Percentiles rank a stretch among this genome's conserved stretches.
These are phyloP conservation scores for Oscheius myriophilus DNA, from an alignment of 2,888 invertebrate species.

Conservation along the genomic window DNA sequence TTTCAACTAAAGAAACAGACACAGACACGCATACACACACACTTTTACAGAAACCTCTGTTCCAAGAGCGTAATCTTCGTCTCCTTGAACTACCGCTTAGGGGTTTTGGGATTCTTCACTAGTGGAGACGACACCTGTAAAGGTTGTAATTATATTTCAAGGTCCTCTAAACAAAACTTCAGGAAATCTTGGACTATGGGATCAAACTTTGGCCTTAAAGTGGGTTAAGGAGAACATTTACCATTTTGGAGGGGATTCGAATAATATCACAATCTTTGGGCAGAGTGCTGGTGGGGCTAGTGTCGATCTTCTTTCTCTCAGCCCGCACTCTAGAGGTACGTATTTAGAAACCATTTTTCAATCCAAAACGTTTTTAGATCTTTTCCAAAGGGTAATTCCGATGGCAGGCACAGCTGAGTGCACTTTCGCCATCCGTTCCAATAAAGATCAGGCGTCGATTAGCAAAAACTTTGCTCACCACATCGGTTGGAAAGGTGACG, in stretches of 20 bases:
- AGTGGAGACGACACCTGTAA: constrained; percentile 45
- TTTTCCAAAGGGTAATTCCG: constrained; percentile 57
- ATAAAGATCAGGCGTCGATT: constrained; percentile 42
- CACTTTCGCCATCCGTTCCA: constrained; percentile 45
- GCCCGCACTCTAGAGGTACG: constrained; percentile 55
- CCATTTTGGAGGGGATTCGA: constrained; percentile 63
- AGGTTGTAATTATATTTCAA: constrained; percentile 23
- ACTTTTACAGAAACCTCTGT: constrained; percentile 60
- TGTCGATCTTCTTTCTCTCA: constrained; percentile 52
- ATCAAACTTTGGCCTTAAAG: constrained; percentile 63
- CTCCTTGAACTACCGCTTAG: constrained; percentile 64
- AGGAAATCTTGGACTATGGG: constrained; percentile 67
- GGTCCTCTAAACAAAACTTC: constrained; percentile 5
- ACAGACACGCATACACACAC: too few species aligned
- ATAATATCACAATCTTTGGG: constrained; percentile 67
- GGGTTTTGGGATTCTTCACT: constrained; percentile 60
- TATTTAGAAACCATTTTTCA: background rate
- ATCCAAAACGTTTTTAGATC: constrained; percentile 32
- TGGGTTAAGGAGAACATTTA: constrained; percentile 66
- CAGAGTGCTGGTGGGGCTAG: constrained; percentile 64
- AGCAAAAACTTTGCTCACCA: constrained; percentile 43
- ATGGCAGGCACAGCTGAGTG: constrained; percentile 58
- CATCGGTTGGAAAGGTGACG: constrained; percentile 44
- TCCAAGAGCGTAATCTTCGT: constrained; percentile 60
- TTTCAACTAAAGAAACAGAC: background rate